Conservation (phyloP, 2,888 invertebrate genomes). For the Xestia sexstrigata region DNA sequence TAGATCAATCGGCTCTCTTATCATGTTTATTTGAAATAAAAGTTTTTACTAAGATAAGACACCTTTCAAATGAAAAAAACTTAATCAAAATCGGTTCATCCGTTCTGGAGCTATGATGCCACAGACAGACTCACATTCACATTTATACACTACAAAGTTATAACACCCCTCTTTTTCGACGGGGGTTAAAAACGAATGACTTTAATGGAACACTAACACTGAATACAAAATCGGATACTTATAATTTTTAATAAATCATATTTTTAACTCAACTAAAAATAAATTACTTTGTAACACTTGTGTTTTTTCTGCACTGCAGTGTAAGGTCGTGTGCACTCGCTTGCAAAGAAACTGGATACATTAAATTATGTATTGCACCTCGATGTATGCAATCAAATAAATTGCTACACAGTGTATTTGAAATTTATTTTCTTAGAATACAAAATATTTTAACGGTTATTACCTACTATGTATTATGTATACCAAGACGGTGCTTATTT, state of each 20-base stretch:
- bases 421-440: slow-evolving; percentile 61
- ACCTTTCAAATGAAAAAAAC: neutral
- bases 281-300: slow-evolving; percentile 44
- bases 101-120: neutral
- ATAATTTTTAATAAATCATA: slow-evolving; percentile 33
- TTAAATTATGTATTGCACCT: slow-evolving; percentile 67
- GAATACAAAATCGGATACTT: slow-evolving; percentile 31
- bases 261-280: slow-evolving; percentile 53
- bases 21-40: slow-evolving; percentile 36
- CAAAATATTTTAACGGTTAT: slow-evolving; percentile 60
- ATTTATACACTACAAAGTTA: neutral
- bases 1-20: slow-evolving; percentile 59
- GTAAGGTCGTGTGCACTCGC: slow-evolving; percentile 60
- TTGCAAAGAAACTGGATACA: slow-evolving; percentile 66
- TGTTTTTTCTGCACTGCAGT: slow-evolving; percentile 50
- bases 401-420: slow-evolving; percentile 61
- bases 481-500: slow-evolving; percentile 34
- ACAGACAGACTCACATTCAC: neutral
- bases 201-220: slow-evolving; percentile 25
- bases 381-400: slow-evolving; percentile 68
- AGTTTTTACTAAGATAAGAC: slow-evolving; percentile 28
- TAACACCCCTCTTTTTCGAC: neutral
- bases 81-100: neutral
- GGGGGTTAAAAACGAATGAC: slow-evolving; percentile 9
- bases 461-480: slow-evolving; percentile 40